Conservation (phyloP, 2,797 vertebrate genomes). For the Naso thynnoides region DNA sequence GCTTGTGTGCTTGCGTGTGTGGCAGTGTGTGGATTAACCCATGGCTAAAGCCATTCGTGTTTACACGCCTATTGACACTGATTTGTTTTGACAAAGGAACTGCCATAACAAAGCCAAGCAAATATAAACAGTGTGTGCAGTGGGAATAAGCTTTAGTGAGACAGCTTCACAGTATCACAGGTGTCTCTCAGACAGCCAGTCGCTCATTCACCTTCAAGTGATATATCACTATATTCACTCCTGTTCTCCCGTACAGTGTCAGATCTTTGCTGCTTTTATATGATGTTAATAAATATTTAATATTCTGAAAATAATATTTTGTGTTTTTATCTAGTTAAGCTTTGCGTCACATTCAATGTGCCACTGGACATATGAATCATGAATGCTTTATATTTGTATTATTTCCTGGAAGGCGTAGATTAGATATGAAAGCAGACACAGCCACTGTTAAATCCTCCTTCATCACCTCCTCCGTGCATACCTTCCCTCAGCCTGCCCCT, state of each 20-base stretch:
- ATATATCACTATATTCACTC: conserved; percentile 27
- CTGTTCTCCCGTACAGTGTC: conserved; percentile 10
- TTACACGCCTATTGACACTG: conserved; percentile 68
- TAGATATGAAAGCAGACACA: conserved; percentile 44
- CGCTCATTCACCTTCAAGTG: conserved; percentile 49
- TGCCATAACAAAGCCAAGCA: conserved; percentile 73
- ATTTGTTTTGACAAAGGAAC: conserved; percentile 78
- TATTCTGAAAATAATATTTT: conserved; percentile 48
- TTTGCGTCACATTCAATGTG: conserved; percentile 18
- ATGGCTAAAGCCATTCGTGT: conserved; percentile 67
- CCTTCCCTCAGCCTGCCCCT: conserved; percentile 62
- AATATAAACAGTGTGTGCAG: conserved; percentile 65
- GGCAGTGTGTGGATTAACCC: conserved; percentile 65
- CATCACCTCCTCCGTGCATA: conserved; percentile 59
- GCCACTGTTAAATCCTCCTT: conserved; percentile 45
- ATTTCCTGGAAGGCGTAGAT: conserved; percentile 28
- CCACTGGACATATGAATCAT: conserved; percentile 38
- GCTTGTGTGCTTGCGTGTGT: conserved; percentile 14
- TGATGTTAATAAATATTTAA: conserved; percentile 58
- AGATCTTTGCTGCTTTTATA: conserved; percentile 35
- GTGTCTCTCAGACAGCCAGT: conserved; percentile 47
- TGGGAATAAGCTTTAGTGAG: conserved; percentile 65
- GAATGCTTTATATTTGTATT: conserved; percentile 45
- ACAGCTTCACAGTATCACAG: conserved; percentile 61
- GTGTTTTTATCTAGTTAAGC: conserved; percentile 27